Evolutionary conservation across 1,140 invertebrate species (phyloP).

Genomic region (Drosophila athabasca): DNA sequence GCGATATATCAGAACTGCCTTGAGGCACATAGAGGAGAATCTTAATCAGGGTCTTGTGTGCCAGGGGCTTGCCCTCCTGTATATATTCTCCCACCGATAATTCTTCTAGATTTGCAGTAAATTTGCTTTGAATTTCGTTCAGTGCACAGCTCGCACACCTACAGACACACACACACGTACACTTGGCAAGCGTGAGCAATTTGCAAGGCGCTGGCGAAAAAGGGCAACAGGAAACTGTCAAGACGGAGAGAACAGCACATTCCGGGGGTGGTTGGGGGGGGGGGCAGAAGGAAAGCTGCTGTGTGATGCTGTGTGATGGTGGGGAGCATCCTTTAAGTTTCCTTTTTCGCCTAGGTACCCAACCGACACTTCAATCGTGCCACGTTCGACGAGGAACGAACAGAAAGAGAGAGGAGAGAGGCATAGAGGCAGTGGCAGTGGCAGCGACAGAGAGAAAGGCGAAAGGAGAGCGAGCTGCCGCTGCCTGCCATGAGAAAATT

Average conservation of each 20-base stretch:
- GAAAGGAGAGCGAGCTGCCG: constrained; percentile 14
- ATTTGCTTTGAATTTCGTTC: background rate
- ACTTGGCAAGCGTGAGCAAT: constrained; percentile 76
- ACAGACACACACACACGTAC: constrained; percentile 32
- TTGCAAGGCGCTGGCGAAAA: constrained; percentile 76
- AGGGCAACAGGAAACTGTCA: constrained; percentile 75
- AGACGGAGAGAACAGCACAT: constrained; percentile 20
- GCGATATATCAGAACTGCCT: too few relatives aligned
- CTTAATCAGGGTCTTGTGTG: too few relatives aligned
- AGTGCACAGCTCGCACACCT: constrained; percentile 25
- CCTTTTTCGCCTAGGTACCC: constrained; percentile 74
- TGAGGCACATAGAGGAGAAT: too few relatives aligned
- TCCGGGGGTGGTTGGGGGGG: constrained; percentile 7
- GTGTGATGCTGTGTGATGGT: constrained; percentile 1
- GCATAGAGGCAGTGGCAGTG: constrained; percentile 5
- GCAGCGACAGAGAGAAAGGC: constrained; percentile 8
- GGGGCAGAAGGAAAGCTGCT: constrained; percentile 1
- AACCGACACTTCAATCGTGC: constrained; percentile 76
- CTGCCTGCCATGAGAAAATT: constrained; percentile 80
- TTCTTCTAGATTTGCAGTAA: background rate
- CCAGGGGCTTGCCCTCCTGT: too few relatives aligned
- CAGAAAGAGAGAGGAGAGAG: constrained; percentile 4
- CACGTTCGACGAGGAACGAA: constrained; percentile 68
- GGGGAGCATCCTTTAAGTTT: constrained; percentile 77
- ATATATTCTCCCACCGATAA: too few relatives aligned